Evolutionary conservation across 2,113 vertebrate species (phyloP).

Genomic region (Puma concolor): DNA sequence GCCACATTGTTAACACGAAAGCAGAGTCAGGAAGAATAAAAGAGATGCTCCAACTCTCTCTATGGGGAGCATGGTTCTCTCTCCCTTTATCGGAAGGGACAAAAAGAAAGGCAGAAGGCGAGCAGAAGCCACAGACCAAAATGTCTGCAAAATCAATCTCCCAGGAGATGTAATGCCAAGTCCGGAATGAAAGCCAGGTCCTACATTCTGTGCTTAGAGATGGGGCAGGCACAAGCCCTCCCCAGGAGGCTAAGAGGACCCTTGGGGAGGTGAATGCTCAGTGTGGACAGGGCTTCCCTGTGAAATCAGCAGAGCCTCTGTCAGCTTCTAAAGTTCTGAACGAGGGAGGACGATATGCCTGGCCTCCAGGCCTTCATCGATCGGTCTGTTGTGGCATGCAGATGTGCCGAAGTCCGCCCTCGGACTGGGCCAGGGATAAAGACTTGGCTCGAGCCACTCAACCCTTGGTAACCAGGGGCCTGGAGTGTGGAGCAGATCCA

Average conservation of each 20-base stretch:
- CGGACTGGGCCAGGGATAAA: not conserved
- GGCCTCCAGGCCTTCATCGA: not conserved
- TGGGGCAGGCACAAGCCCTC: not conserved
- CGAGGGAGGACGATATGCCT: not conserved
- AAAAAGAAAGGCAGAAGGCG: not conserved
- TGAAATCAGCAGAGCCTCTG: not conserved
- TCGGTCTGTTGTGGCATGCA: no score
- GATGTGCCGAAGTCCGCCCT: not conserved
- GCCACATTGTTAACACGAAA: not conserved
- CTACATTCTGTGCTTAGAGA: not conserved
- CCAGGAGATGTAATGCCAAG: not conserved
- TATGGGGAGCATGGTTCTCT: not conserved
- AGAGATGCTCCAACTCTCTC: not conserved
- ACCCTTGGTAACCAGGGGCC: not conserved
- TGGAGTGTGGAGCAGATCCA: not conserved
- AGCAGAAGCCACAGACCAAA: not conserved
- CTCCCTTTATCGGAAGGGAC: not conserved
- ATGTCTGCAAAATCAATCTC: not conserved
- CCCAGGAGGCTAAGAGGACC: not conserved
- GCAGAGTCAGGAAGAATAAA: not conserved
- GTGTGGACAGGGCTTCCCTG: not conserved
- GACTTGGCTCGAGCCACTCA: not conserved
- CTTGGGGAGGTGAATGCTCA: rapidly evolving
- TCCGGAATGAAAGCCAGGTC: not conserved
- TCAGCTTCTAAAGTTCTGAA: not conserved